Conservation (phyloP, 2,888 invertebrate genomes). For the Nemotelus pantherinus region DNA sequence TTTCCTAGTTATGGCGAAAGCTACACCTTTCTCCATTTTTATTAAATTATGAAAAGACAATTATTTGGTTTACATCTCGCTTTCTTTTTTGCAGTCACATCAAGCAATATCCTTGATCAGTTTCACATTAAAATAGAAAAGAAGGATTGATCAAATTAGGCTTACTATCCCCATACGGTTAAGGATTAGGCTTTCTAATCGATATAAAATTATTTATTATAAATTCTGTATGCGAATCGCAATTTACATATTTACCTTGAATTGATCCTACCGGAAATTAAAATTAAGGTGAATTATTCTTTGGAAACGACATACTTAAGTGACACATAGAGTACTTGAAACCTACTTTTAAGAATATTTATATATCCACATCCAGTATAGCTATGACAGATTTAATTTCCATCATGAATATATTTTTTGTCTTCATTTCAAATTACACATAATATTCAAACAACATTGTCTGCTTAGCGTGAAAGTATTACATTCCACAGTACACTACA, state of each 20-base stretch:
- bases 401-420: not conserved
- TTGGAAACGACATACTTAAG: not conserved
- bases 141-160: not conserved
- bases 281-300: not conserved
- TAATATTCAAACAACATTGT: too few species aligned
- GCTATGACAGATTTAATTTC: not conserved
- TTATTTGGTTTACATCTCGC: too few species aligned
- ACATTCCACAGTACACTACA: not conserved
- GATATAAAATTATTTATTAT: slow-evolving; percentile 5
- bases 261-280: not conserved
- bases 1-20: not conserved
- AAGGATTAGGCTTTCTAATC: not conserved
- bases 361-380: not conserved
- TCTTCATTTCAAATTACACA: too few species aligned
- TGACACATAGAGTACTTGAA: too few species aligned
- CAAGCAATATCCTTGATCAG: too few species aligned
- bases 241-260: not conserved
- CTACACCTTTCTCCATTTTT: too few species aligned
- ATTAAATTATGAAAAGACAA: too few species aligned
- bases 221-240: not conserved
- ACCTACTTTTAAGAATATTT: too few species aligned
- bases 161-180: not conserved
- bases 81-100: too few species aligned
- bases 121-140: too few species aligned
- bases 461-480: not conserved